Evolutionary conservation across 2,113 vertebrate genomes (phyloP).

Genomic region (Lagenorhynchus albirostris): DNA sequence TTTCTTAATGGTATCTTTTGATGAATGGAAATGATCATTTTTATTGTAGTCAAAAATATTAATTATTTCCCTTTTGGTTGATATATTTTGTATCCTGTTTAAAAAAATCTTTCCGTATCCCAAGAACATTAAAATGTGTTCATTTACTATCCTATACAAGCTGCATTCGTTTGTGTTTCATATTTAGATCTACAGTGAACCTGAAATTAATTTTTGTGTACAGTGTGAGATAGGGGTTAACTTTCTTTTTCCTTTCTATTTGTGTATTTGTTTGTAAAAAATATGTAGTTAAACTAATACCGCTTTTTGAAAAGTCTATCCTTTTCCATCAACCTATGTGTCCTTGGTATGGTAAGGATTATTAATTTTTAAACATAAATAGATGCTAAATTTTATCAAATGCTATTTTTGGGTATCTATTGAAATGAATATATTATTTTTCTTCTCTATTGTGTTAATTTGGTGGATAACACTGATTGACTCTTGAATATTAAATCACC

Average conservation of each 20-base stretch:
- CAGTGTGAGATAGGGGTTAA: not conserved
- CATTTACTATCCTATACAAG: not conserved
- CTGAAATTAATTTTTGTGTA: not conserved
- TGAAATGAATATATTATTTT: not conserved
- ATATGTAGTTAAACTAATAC: not conserved
- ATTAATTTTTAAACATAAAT: not conserved
- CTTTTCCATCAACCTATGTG: not conserved
- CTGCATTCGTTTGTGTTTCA: not conserved
- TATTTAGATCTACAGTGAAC: not conserved
- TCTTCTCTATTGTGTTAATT: not conserved
- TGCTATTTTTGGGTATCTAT: not conserved
- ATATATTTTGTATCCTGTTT: not conserved
- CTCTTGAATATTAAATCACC: not conserved
- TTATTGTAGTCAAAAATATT: not conserved
- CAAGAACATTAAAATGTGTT: not conserved
- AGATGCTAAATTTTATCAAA: not conserved
- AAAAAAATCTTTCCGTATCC: not conserved
- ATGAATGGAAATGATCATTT: not conserved
- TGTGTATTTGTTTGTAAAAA: conserved; percentile 9
- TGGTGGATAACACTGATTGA: not conserved
- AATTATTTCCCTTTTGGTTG: not conserved
- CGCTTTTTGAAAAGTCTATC: not conserved
- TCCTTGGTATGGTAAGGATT: not conserved
- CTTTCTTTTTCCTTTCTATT: not conserved
- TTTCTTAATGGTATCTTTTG: not conserved